phyloP scores from a whole-genome alignment of 2,888 invertebrate species.

The Drosophila tripunctata region DNA sequence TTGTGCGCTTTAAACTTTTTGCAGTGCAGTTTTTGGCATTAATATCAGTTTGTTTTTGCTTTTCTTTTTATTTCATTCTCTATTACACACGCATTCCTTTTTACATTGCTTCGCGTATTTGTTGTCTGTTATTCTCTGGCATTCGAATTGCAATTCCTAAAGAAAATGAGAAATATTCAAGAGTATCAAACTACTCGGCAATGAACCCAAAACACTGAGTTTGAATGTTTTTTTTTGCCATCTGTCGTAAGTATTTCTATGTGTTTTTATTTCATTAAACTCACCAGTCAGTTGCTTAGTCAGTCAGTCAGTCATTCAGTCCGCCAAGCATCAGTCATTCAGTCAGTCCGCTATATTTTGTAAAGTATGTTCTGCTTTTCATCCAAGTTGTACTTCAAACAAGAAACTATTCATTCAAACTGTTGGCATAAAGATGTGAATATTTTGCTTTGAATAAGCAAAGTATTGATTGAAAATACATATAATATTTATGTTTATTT shows the following conservation, averaged over 20 bases:
- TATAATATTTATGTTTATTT: not conserved
- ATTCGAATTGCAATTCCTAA: slow-evolving; percentile 58
- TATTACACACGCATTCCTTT: slow-evolving; percentile 47
- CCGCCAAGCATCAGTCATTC: not conserved
- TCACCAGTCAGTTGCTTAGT: slow-evolving; percentile 16
- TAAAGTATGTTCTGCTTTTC: not conserved
- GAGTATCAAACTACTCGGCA: slow-evolving; percentile 53
- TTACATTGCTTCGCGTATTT: slow-evolving; percentile 24
- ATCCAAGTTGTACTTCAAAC: not conserved
- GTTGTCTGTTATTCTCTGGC: slow-evolving; percentile 19
- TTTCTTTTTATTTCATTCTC: slow-evolving; percentile 22
- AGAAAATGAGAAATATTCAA: slow-evolving; percentile 47
- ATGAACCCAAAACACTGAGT: slow-evolving; percentile 8
- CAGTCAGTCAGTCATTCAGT: not conserved
- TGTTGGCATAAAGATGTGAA: not conserved
- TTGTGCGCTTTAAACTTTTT: slow-evolving; percentile 51
- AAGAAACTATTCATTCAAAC: not conserved
- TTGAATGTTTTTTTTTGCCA: slow-evolving; percentile 6
- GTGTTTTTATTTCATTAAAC: slow-evolving; percentile 19
- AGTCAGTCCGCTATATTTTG: not conserved
- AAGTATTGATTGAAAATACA: not conserved
- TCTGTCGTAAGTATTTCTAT: not conserved
- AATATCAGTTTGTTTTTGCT: slow-evolving; percentile 54
- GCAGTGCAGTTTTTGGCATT: slow-evolving; percentile 46
- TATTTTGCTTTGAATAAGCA: not conserved